These are phyloP conservation scores for Mesorhabditis belari DNA, from an alignment of 2,888 invertebrate species.

Conservation along the genomic window DNA sequence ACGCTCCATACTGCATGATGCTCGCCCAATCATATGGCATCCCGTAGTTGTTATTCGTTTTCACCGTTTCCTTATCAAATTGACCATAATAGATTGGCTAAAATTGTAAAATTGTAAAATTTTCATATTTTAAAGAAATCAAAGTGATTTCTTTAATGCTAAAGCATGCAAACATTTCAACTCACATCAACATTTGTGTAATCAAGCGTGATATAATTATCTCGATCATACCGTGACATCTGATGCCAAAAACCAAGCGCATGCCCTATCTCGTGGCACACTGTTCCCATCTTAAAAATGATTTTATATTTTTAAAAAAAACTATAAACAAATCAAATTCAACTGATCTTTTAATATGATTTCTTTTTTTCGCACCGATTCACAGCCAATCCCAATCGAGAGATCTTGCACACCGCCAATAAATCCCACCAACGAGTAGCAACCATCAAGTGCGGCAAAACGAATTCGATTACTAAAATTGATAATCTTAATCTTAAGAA, in stretches of 20 bases:
- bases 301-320: not conserved
- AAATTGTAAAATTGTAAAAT: too few relatives aligned
- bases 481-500: too few relatives aligned
- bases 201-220: slow-evolving; percentile 5
- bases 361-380: slow-evolving; percentile 20
- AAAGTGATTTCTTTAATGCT: too few relatives aligned
- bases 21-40: slow-evolving; percentile 33
- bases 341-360: not conserved
- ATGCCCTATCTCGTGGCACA: slow-evolving; percentile 36
- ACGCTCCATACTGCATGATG: slow-evolving; percentile 19
- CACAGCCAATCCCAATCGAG: slow-evolving; percentile 46
- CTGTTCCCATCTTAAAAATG: slow-evolving; percentile 16
- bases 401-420: slow-evolving; percentile 39
- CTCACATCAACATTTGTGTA: slow-evolving; percentile 6
- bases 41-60: slow-evolving; percentile 28
- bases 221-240: slow-evolving; percentile 11
- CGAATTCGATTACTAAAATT: slow-evolving; percentile 12
- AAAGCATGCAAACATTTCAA: too few relatives aligned
- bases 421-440: slow-evolving; percentile 42
- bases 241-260: slow-evolving; percentile 45
- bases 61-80: slow-evolving; percentile 24
- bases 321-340: not conserved
- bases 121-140: not conserved
- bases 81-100: slow-evolving; percentile 28
- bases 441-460: slow-evolving; percentile 38